phyloP scores from a whole-genome alignment of 2,797 vertebrate genomes.

The Anabacerthia variegaticeps region DNA sequence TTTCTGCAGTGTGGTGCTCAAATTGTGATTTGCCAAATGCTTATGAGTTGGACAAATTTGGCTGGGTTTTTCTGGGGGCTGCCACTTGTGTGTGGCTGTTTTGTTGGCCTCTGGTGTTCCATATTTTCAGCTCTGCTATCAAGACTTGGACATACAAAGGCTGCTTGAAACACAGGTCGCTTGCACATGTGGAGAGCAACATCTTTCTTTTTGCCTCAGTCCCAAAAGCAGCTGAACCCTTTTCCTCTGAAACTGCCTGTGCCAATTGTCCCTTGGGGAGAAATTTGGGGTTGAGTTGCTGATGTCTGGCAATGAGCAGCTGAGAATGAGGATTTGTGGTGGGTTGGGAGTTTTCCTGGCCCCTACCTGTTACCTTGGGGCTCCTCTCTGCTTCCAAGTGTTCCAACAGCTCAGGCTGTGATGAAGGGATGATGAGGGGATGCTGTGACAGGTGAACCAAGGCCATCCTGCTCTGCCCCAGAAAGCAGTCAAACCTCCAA shows the following conservation, averaged over 20 bases:
- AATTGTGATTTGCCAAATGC: background rate
- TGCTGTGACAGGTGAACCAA: background rate
- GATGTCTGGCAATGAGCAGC: background rate
- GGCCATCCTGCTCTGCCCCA: background rate
- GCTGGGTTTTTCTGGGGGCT: background rate
- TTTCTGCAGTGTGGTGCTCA: background rate
- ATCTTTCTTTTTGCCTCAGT: background rate
- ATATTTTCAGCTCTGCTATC: background rate
- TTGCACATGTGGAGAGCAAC: background rate
- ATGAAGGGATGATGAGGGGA: background rate
- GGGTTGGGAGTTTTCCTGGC: background rate
- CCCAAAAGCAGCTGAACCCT: background rate
- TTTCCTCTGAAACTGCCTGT: background rate
- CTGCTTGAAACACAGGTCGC: background rate
- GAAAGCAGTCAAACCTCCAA: background rate
- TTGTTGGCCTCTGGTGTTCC: background rate
- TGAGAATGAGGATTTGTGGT: background rate
- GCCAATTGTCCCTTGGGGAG: background rate
- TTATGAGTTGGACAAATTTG: background rate
- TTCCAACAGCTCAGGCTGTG: background rate
- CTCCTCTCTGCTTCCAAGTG: background rate
- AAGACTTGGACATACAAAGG: background rate
- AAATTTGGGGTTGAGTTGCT: background rate
- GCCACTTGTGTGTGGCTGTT: accelerated
- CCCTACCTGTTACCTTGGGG: background rate